Evolutionary conservation across 2,113 vertebrate species (phyloP).

Genomic region (Triplophysa dalaica): DNA sequence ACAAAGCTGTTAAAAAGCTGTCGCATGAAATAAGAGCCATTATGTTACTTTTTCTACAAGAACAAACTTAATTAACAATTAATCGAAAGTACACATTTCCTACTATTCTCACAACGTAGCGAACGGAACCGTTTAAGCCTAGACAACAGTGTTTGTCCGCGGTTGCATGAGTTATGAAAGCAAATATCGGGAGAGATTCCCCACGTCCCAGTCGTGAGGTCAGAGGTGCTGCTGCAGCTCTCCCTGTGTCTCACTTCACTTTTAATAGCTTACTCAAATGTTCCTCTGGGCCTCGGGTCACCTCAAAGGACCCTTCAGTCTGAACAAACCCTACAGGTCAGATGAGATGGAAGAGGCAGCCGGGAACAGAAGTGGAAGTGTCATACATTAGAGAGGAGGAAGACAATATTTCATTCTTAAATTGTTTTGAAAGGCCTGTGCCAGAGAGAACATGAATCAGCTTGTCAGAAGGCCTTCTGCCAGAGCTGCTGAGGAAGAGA

Average conservation of each 20-base stretch:
- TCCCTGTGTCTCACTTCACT: slow-evolving; percentile 40
- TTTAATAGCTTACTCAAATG: slow-evolving; percentile 42
- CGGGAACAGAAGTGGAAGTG: slow-evolving; percentile 51
- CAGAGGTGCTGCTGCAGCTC: slow-evolving; percentile 21
- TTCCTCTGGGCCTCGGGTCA: slow-evolving; percentile 25
- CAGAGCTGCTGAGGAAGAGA: slow-evolving; percentile 35
- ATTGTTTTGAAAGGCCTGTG: slow-evolving; percentile 72
- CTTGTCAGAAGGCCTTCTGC: slow-evolving; percentile 59
- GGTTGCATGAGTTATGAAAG: slow-evolving; percentile 28
- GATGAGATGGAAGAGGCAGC: slow-evolving; percentile 38
- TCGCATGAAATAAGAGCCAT: background rate
- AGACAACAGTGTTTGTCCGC: slow-evolving; percentile 17
- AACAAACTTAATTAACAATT: background rate
- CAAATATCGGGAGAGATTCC: slow-evolving; percentile 17
- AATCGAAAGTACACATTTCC: background rate
- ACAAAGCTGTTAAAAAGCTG: background rate
- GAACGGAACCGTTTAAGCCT: background rate
- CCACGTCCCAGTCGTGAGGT: slow-evolving; percentile 26
- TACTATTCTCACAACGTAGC: background rate
- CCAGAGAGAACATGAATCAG: slow-evolving; percentile 74
- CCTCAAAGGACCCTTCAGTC: slow-evolving; percentile 35
- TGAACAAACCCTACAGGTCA: slow-evolving; percentile 51
- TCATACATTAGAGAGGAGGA: slow-evolving; percentile 61
- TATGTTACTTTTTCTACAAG: background rate
- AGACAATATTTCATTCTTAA: slow-evolving; percentile 72